phyloP scores from a whole-genome alignment of 2,888 invertebrate genomes.

The Eustalomyia histrio region DNA sequence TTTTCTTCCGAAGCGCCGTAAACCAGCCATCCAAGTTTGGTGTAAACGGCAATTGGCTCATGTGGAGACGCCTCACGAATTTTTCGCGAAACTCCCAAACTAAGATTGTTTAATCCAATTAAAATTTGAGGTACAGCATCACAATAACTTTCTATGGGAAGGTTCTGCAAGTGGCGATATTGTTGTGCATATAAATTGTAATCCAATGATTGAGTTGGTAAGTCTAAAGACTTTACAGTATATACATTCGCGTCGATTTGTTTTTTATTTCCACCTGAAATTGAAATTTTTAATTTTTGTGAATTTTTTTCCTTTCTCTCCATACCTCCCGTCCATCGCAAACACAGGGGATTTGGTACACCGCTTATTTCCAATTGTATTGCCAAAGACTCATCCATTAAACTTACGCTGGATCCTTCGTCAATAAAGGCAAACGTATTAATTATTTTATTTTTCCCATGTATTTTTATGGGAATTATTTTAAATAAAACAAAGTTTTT shows the following conservation, averaged over 20 bases:
- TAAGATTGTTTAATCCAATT: constrained; percentile 15
- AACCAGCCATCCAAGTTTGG: constrained; percentile 12
- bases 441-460: constrained; percentile 11
- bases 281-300: not conserved
- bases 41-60: constrained; percentile 9
- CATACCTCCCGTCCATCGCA: no score
- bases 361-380: not conserved
- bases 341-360: not conserved
- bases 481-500: constrained; percentile 14
- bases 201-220: constrained; percentile 17
- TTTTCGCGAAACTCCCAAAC: constrained; percentile 8
- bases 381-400: not conserved
- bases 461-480: constrained; percentile 29
- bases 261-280: constrained; percentile 40
- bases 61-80: constrained; percentile 12
- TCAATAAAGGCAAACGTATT: not conserved
- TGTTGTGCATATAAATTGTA: constrained; percentile 8
- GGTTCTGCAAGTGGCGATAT: constrained; percentile 13
- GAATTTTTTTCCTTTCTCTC: constrained; percentile 24
- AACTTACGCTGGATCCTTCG: not conserved
- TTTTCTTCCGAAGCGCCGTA: constrained; percentile 5
- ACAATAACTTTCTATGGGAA: constrained; percentile 17
- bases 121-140: constrained; percentile 27
- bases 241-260: constrained; percentile 10
- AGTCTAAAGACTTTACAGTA: constrained; percentile 21